Evolutionary conservation across 2,797 vertebrate species (phyloP), one percentile per base, ranked within the genome.

Genomic region (Chiroxiphia lanceolata): DNA sequence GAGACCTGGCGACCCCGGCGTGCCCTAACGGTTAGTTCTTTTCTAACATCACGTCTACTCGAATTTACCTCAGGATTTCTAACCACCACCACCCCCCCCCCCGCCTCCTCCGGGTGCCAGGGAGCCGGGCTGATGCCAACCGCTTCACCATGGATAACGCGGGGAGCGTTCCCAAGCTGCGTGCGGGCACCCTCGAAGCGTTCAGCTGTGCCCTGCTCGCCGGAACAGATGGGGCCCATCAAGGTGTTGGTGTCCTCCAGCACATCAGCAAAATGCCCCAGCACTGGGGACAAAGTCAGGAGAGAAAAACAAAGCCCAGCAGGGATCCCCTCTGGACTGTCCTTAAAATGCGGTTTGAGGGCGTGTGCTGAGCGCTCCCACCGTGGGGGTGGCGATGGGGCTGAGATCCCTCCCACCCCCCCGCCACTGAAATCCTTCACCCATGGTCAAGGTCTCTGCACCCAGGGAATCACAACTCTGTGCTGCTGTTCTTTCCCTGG

Each of bases 11-110:
- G 96, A 97, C 96, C 96, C 88, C 40, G 50, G 70, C 91, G 53
- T 97, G 96, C 95, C 96, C 96, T 7, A 19, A 75, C 75, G 83
- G 71, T 97, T 94, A 90, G 95, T 96, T 94, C 53, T 95, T 83
- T 75, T 90, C 95, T 96, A 96, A 72, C 96, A 87, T 95, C 95
- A 95, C 26, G 96, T 97, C 96, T 81, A 97, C 90, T 97, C 89
- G 78, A 96, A 97, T 97, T 97, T 97, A 92, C 94, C 93, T 97
- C 96, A 97, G 96, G 91, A 96, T 95, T 94, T 91, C 92, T 40
- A 40, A 40, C 94, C n/a, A n/a, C n/a, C n/a, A n/a, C n/a, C n/a
- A n/a, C n/a, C n/a, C 21, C 9, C 22, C 6, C 15, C 6, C n/a
- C 7, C 15, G 9, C 17, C 18, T 10, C 94, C 91, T 40, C 93